Conservation (phyloP, 1,140 invertebrate genomes). For the Anadara kagoshimensis region DNA sequence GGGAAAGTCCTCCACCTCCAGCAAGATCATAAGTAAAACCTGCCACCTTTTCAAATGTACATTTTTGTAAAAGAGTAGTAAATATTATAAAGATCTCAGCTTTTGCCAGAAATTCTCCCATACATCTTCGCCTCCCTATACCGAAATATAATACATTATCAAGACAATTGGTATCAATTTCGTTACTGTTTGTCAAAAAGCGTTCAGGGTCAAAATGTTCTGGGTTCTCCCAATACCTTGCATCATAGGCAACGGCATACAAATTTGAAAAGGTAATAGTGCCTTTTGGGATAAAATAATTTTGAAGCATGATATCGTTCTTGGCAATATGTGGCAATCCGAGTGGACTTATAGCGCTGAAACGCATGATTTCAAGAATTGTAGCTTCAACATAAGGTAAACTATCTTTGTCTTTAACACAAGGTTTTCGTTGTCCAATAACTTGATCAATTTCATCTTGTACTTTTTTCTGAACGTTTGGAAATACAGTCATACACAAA, state of each 20-base stretch:
- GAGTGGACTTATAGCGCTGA: constrained; percentile 66
- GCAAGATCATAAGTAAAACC: too few relatives aligned
- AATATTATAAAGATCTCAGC: constrained; percentile 53
- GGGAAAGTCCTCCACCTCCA: too few relatives aligned
- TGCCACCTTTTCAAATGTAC: background rate
- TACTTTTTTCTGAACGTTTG: constrained; percentile 27
- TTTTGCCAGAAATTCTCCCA: constrained; percentile 51
- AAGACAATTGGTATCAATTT: constrained; percentile 60
- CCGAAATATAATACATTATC: constrained; percentile 37
- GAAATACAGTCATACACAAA: constrained; percentile 29
- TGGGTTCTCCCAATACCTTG: constrained; percentile 80
- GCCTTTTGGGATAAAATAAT: constrained; percentile 65
- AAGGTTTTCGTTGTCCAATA: constrained; percentile 17
- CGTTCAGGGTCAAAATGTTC: constrained; percentile 83
- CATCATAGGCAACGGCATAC: constrained; percentile 60
- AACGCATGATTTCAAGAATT: constrained; percentile 27
- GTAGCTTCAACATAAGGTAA: constrained; percentile 35
- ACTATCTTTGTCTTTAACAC: constrained; percentile 12
- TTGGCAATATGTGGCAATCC: constrained; percentile 49
- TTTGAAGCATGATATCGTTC: constrained; percentile 53
- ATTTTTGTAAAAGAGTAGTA: constrained; percentile 40
- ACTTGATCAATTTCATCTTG: constrained; percentile 35
- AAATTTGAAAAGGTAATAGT: constrained; percentile 67
- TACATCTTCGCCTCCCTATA: constrained; percentile 44
- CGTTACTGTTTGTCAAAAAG: constrained; percentile 81